Conservation (phyloP, 2,888 invertebrate genomes). For the Orchesellides sinensis region DNA sequence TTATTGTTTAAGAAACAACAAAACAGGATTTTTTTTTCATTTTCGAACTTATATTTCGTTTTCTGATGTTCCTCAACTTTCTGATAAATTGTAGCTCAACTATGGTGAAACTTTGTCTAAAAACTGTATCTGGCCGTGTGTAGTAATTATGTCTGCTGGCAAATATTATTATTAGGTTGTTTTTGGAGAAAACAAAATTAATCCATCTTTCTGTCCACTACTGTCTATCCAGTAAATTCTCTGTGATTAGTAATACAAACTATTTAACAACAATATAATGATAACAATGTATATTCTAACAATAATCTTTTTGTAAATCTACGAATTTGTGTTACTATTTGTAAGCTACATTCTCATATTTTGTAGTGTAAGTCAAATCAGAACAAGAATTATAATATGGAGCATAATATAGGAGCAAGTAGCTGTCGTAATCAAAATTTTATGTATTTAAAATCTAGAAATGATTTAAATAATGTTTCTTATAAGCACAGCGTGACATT, state of each 20-base stretch:
- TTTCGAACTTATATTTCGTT: no score
- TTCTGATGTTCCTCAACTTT: constrained; percentile 8
- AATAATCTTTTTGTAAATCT: neutral
- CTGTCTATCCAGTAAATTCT: constrained; percentile 3
- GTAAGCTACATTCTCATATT: no score
- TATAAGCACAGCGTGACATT: constrained; percentile 60
- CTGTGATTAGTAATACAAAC: constrained; percentile 18
- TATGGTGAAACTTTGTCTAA: neutral
- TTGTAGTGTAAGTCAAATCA: constrained; percentile 2
- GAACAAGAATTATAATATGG: neutral
- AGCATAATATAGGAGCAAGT: neutral
- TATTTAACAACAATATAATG: constrained; percentile 14
- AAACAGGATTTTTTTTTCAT: neutral
- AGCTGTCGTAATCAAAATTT: no score
- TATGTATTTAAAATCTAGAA: neutral
- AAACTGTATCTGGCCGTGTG: neutral
- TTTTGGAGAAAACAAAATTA: constrained; percentile 11
- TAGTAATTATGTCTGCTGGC: constrained; percentile 59
- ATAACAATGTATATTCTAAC: neutral
- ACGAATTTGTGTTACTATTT: no score
- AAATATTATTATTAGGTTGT: constrained; percentile 31
- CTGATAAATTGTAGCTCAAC: neutral
- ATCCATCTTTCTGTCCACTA: constrained; percentile 19
- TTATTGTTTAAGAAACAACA: no score
- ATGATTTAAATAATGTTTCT: neutral